Base-by-base conservation (phyloP, 2,113 vertebrate species). In the Mirza zaza region DNA sequence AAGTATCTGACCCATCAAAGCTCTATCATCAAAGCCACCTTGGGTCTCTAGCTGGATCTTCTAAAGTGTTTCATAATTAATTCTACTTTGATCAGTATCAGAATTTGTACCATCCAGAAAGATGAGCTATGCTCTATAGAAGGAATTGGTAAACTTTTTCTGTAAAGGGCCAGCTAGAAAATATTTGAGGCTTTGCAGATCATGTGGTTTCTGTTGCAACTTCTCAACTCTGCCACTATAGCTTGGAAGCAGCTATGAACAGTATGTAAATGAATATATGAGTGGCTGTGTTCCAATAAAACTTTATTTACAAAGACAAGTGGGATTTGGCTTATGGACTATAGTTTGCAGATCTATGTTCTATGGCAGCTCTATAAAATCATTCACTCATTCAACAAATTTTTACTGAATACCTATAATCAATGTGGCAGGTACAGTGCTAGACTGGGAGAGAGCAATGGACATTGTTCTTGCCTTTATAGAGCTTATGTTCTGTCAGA, bases 241-340 rank as follows among this genome's bases (percentile, higher is more conserved):
- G 83, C 45, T 42, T 27, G 48, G 29, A 95, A 68, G 27, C 18
- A 88, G 36, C 55, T 39, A 85, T 23, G 75, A 39, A 65, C 12
- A n/a, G n/a, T 68, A 73, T n/a, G 15, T 55, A 88, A 90, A 63
- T 88, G 39, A 93, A 36, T 29, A 29, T 20, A 25, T 32, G 61
- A 12, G 8, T 85, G 73, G 25, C 17, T 29, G 8, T 63, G 84
- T 25, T 80, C 20, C 36, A 84, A 61, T 52, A 95, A 80, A 61
- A 91, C 42, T 94, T 94, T 70, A 91, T 63, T 97, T 94, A 80
- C 57, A 76, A 83, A 84, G 63, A 67, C 14, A 65, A 57, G 39
- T 34, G 67, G 39, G 36, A 73, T 76, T 83, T 85, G 42, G 32
- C 42, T 63, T 48, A 27, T 55, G 57, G 59, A 32, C 50, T 82